Base-by-base conservation (phyloP, 2,797 vertebrate genomes). In the Sparidentex hasta region DNA sequence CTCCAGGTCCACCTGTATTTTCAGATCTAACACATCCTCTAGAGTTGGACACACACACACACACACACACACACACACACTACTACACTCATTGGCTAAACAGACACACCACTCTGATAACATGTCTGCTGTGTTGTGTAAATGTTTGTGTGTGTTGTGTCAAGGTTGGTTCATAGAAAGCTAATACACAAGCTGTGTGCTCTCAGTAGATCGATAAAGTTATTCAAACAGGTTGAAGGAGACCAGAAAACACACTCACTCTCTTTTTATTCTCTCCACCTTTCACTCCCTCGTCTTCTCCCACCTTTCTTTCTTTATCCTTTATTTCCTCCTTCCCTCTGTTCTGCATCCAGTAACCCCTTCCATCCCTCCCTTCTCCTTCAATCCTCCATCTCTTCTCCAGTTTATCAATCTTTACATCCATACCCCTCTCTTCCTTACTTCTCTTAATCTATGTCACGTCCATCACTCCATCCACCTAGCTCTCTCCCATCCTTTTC, bases 151-250 rank as follows among this genome's bases (percentile, higher is more conserved):
- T 61, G 55, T 66, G 63, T 52, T 38, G 62, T 52, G 41, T 63
- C 18, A 43, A 69, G 66, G 63, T 57, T 67, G 43, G 23, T 76
- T 65, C 65, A 71, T 20, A 33, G 57, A 51, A 58, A 59, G 81
- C 54, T 61, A 68, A 80, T 62, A 76, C 27, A 64, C 59, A 52
- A 21, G 23, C 63, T 54, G 17, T 65, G 74, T 74, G 64, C 58
- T 86, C 43, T 81, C 66, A 79, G 72, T 67, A 71, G 57, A 83
- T 88, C 77, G 51, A 77, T 85, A 79, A 2, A 65, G 59, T 58
- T 75, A 76, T 83, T 86, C 54, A 78, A 84, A 84, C 75, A 82
- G 51, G 50, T 17, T 69, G 67, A 0, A 71, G 51, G 48, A 63
- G 50, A 67, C 18, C 8, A 61, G n/a, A 66, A 57, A 59, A 17